Conservation (phyloP, 2,113 vertebrate species). For the Neotoma lepida region DNA sequence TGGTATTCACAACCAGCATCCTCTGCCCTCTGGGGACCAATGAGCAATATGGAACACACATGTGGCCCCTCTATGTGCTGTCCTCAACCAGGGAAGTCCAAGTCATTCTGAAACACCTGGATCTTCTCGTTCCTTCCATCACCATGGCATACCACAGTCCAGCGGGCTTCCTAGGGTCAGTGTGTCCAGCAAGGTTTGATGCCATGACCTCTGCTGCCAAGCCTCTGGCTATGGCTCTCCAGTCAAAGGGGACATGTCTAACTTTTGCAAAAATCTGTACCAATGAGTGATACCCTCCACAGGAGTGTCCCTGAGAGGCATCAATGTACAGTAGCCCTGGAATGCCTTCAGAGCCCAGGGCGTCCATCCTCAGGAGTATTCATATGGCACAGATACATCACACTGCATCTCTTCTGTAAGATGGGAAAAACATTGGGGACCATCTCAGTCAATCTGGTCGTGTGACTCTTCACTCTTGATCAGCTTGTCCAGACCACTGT, state of each 20-base stretch:
- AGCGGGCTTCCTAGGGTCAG: neutral
- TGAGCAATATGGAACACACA: neutral
- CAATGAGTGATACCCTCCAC: too few species aligned
- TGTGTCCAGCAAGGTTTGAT: rapidly evolving
- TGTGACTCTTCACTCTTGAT: neutral
- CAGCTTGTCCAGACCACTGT: neutral
- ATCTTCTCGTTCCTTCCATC: neutral
- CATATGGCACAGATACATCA: neutral
- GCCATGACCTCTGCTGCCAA: rapidly evolving
- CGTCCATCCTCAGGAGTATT: neutral
- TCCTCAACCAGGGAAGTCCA: neutral
- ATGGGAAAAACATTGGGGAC: neutral
- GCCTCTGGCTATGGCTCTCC: rapidly evolving
- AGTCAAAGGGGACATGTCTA: neutral
- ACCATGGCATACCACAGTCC: neutral
- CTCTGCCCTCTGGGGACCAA: too few species aligned
- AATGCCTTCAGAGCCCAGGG: neutral
- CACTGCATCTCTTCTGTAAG: neutral
- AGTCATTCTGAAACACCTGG: neutral
- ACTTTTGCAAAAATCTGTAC: neutral
- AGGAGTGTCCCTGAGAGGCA: neutral
- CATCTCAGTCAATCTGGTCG: neutral
- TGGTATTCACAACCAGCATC: too few species aligned
- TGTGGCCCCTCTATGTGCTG: too few species aligned
- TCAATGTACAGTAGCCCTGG: neutral